Base-by-base conservation (phyloP, 2,797 vertebrate genomes). In the Sebastes steindachneri region DNA sequence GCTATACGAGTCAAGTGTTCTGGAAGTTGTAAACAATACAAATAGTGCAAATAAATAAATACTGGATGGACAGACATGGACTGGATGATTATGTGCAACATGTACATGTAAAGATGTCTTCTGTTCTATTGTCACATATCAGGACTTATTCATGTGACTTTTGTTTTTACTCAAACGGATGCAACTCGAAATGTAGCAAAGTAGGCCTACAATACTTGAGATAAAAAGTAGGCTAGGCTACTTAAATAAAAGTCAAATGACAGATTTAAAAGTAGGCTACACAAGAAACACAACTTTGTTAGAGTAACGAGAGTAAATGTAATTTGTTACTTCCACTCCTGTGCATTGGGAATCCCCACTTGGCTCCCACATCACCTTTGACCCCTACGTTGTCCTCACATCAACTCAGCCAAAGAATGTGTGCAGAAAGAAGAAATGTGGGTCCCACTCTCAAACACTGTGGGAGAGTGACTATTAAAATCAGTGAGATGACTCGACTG, bases 361-460 rank as follows among this genome's bases (percentile, higher is more conserved):
- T 26, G 25, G 55, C 51, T 83, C 33, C 23, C 6, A 57, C 21
- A n/a, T 84, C 68, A 87, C 68, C 84, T 84, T 73, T 83, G 77
- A 92, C 85, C 77, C 70, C 48, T 23, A 54, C 70, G 78, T 84
- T 86, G 68, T 85, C 80, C 71, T 70, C 14, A 14, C 29, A 33
- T 72, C 19, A 70, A 68, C 54, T 81, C 41, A 64, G 53, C 62
- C 33, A 69, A 76, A 87, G 68, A 75, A 77, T 71, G 54, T 33
- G 64, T 6, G 26, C 29, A 71, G 79, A 79, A 55, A 70, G n/a
- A 53, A 72, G 37, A 78, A 25, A 48, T 19, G 17, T 48, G 41
- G 17, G 41, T 48, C 17, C 3, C 41, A 3, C 17, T 48, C 41
- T 48, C 17, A 17, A 19, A 48, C 3, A 48, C 41, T 23, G 79